phyloP scores from a whole-genome alignment of 2,113 vertebrate species.

The Colistium nudipinnis region DNA sequence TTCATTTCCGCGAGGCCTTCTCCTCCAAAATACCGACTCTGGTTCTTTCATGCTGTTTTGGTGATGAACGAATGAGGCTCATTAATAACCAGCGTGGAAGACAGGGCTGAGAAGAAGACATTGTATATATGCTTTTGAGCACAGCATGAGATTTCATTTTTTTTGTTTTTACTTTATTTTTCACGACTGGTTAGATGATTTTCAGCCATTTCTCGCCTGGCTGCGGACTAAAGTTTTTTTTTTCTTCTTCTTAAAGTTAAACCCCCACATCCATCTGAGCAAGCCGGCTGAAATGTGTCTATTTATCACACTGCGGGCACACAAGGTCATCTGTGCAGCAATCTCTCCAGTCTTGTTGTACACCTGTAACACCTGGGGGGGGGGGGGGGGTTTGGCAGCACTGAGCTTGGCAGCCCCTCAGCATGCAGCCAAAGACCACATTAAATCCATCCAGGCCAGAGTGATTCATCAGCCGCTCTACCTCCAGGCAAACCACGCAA shows the following conservation, averaged over 20 bases:
- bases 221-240: background rate
- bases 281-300: background rate
- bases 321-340: background rate
- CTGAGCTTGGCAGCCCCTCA: constrained; percentile 33
- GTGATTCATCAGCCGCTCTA: constrained; percentile 46
- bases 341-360: constrained; percentile 9
- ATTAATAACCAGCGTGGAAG: background rate
- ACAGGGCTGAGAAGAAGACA: background rate
- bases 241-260: too few relatives aligned
- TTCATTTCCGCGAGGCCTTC: background rate
- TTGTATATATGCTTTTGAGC: background rate
- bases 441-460: constrained; percentile 46
- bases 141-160: background rate
- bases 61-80: constrained; percentile 26
- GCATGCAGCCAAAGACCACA: constrained; percentile 25
- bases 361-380: background rate
- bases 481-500: constrained; percentile 41
- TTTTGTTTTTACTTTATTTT: background rate
- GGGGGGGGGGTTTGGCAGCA: background rate
- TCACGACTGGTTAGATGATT: background rate
- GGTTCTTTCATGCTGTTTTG: constrained; percentile 16
- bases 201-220: background rate
- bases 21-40: constrained; percentile 20
- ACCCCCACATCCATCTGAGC: too few relatives aligned
- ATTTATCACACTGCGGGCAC: background rate